A percentile compares a stretch with the other conserved stretches of the same genome.
Conservation (phyloP, 2,113 vertebrate species). For the Cololabis saira region DNA sequence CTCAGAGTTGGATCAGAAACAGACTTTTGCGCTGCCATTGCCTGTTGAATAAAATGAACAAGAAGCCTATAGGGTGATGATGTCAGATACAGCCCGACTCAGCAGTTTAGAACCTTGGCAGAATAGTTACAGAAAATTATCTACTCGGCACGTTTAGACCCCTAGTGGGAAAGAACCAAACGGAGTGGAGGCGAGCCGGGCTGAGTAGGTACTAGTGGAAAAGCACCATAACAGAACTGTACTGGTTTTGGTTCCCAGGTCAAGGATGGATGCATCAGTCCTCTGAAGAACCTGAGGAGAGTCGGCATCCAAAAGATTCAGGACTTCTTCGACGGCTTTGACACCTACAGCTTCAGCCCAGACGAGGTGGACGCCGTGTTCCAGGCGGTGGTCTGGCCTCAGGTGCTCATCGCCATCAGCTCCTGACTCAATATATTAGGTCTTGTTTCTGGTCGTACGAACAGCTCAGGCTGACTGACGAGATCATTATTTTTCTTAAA, state of each 20-base stretch:
- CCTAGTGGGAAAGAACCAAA: too few species aligned
- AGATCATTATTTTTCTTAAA: constrained; percentile 3
- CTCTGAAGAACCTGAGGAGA: constrained; percentile 92
- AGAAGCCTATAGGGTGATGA: too few species aligned
- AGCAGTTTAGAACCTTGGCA: too few species aligned
- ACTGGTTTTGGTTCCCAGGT: constrained; percentile 83
- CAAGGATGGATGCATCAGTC: constrained; percentile 88
- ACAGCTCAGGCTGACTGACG: background rate
- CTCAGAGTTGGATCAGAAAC: too few species aligned
- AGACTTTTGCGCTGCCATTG: too few species aligned
- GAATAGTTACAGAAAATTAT: too few species aligned
- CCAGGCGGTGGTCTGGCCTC: constrained; percentile 91
- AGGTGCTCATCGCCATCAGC: constrained; percentile 75
- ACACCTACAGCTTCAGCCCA: constrained; percentile 86
- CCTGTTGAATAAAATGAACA: too few species aligned
- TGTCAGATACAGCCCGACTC: too few species aligned
- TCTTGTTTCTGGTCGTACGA: background rate
- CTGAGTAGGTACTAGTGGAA: too few species aligned
- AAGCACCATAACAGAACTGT: too few species aligned
- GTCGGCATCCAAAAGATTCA: constrained; percentile 89
- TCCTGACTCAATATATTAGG: background rate
- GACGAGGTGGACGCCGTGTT: constrained; percentile 93
- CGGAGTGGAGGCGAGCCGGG: too few species aligned
- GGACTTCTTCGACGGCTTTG: constrained; percentile 90
- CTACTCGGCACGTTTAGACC: too few species aligned